These are phyloP conservation scores for Dicyrtoma fusca DNA, from an alignment of 2,888 invertebrate species.

Conservation along the genomic window DNA sequence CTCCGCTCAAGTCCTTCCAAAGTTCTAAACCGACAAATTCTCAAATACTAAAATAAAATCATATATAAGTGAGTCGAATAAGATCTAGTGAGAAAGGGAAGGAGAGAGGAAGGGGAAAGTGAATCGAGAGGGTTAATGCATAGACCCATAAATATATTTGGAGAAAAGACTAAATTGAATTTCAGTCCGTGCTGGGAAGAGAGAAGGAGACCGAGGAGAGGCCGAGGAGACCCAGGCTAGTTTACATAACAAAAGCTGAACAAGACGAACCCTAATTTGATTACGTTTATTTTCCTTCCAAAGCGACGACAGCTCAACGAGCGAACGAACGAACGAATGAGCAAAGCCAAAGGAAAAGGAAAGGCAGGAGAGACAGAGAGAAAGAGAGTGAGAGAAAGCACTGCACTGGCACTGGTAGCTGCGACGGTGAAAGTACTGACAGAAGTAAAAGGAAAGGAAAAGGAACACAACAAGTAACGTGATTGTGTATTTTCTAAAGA, in stretches of 20 bases:
- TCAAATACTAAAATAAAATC: no score
- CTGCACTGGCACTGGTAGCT: conserved; percentile 21
- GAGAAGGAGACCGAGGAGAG: neutral
- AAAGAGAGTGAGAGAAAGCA: conserved; percentile 17
- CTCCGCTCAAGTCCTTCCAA: no score
- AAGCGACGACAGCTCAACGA: neutral
- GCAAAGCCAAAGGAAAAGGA: neutral
- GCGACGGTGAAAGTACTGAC: no score
- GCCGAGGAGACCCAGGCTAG: neutral
- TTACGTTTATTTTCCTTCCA: neutral
- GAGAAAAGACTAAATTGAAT: neutral
- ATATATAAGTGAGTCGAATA: no score
- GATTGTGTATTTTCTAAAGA: conserved; percentile 11
- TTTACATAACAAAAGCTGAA: neutral
- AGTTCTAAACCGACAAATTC: no score
- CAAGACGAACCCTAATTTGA: conserved; percentile 2
- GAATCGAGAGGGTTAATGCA: no score
- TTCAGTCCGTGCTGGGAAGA: neutral
- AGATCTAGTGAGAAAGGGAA: no score
- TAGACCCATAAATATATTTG: neutral
- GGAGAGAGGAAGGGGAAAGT: no score
- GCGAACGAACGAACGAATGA: no score
- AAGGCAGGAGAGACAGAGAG: neutral
- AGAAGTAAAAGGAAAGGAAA: conserved; percentile 12
- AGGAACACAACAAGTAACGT: conserved; percentile 1